Base-by-base conservation (phyloP, 1,140 invertebrate species). In the Camponotus floridanus region DNA sequence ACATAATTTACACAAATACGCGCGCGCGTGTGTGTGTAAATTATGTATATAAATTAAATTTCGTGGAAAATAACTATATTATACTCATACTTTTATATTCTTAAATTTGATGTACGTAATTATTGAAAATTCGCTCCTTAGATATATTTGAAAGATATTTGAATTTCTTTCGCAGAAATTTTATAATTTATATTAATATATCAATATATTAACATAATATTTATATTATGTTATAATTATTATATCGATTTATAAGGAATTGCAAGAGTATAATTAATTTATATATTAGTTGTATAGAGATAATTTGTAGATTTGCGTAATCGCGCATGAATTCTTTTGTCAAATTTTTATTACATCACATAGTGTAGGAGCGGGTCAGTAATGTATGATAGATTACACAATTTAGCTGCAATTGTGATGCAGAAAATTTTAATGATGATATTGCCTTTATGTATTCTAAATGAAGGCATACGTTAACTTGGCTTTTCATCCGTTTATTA, bases 401-500 rank as follows among this genome's bases (percentile, higher is more conserved):
- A 68, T 67, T 68, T 55, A 68, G 67, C 64, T 39, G 45, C 76
- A 55, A 79, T 79, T 79, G 68, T 39, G 33, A 55, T 13, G 45
- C 21, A 55, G 76, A 8, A 79, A 68, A 79, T 79, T 68, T 55
- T 79, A 68, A 68, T 39, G 31, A 79, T 26, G 36, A 51, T 39
- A 36, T 68, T 79, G 64, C n/a, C 4, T 76, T 64, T 76, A 76
- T 76, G n/a, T 57, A 15, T 39, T 26, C 67, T 68, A 79, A 64
- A 68, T 68, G 45, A 68, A 68, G 55, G 45, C n/a, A 55, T 36
- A 33, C 76, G 76, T 79, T 79, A 79, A 79, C 62, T 79, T 79
- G 42, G 18, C 64, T 55, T 68, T 79, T 42, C 45, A 39, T 11
- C 31, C 64, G 33, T 68, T 26, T 79, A 79, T 79, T 79, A 31